Conservation (phyloP, 2,888 invertebrate genomes). For the Pasiphila rectangulata region DNA sequence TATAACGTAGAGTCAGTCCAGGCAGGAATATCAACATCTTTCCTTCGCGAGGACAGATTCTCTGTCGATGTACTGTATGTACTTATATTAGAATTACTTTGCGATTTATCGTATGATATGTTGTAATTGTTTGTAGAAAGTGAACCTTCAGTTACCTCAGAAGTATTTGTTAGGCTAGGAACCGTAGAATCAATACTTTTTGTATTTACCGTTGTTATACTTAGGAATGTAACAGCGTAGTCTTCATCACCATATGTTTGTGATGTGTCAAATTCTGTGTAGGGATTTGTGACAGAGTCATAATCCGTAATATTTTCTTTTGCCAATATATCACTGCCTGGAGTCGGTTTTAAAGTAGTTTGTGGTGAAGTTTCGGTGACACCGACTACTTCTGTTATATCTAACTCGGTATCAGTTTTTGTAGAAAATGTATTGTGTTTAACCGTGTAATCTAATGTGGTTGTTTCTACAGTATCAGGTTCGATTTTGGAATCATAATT, state of each 20-base stretch:
- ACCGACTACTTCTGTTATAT: too few species aligned
- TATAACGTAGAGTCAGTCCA: conserved; percentile 66
- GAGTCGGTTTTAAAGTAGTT: background rate
- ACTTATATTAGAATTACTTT: conserved; percentile 43
- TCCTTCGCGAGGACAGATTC: conserved; percentile 66
- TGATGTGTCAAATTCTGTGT: background rate
- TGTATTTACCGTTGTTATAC: conserved; percentile 2
- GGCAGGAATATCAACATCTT: conserved; percentile 70
- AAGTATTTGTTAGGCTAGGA: background rate
- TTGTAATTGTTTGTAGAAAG: background rate
- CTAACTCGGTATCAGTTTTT: too few species aligned
- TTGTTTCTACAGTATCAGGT: too few species aligned
- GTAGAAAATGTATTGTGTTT: too few species aligned
- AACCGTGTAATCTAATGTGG: too few species aligned
- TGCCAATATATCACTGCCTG: background rate
- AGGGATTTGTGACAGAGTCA: background rate
- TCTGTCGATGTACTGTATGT: conserved; percentile 67
- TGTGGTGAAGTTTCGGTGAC: too few species aligned
- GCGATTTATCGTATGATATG: conserved; percentile 1
- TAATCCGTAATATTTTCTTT: background rate
- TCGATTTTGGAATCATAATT: too few species aligned
- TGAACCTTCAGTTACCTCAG: background rate
- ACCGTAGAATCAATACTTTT: background rate
- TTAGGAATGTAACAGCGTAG: background rate
- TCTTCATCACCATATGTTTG: background rate